phyloP scores from a whole-genome alignment of 2,113 vertebrate genomes.

The Enhydra lutris region DNA sequence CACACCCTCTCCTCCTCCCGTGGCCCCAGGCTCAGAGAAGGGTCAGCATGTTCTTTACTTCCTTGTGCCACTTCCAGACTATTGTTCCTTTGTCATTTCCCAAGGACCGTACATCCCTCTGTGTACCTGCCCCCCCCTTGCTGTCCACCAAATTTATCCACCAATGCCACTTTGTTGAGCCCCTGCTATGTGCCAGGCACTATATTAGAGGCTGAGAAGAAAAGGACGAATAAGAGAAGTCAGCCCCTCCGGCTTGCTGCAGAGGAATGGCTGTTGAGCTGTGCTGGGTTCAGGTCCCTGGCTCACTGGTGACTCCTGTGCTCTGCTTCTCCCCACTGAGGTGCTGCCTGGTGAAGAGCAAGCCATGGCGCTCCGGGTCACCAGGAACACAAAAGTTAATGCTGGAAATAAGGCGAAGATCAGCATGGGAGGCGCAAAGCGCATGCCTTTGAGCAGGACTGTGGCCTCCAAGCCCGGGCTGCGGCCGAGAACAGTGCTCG shows the following conservation, averaged over 20 bases:
- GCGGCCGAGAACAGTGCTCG: slow-evolving; percentile 81
- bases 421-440: slow-evolving; percentile 74
- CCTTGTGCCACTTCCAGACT: background rate
- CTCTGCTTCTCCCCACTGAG: no score
- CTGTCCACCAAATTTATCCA: background rate
- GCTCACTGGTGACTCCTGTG: no score
- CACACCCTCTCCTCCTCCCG: background rate
- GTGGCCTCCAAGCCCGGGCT: slow-evolving; percentile 53
- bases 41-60: background rate
- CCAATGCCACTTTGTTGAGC: background rate
- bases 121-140: background rate
- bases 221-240: background rate
- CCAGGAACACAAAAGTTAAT: slow-evolving; percentile 81
- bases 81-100: background rate
- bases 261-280: no score
- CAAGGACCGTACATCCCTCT: background rate
- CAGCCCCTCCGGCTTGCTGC: background rate
- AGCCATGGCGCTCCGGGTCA: no score
- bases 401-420: slow-evolving; percentile 80
- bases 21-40: background rate
- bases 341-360: no score
- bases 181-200: background rate
- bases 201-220: background rate
- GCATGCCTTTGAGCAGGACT: slow-evolving; percentile 5
- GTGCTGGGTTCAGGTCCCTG: no score